Conservation (phyloP, 2,113 vertebrate genomes). For the Cariama cristata region DNA sequence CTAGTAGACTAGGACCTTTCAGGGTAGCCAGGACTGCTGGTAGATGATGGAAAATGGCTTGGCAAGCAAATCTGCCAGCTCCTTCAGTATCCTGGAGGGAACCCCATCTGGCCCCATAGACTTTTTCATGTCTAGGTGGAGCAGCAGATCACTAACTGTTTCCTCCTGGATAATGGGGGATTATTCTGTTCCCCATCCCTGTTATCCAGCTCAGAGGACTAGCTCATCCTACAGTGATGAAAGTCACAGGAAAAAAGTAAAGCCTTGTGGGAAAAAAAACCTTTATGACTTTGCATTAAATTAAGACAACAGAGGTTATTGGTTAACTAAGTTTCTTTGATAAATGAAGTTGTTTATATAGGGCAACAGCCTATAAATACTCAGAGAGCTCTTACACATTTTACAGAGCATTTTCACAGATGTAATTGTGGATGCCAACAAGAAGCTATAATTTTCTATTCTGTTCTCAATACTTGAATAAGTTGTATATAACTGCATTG, state of each 20-base stretch:
- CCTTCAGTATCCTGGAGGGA: too few species aligned
- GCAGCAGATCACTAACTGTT: too few species aligned
- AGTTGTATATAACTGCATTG: neutral
- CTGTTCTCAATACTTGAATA: neutral
- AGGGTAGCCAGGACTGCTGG: too few species aligned
- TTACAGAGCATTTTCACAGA: constrained; percentile 1
- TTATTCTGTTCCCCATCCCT: too few species aligned
- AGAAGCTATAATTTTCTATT: neutral
- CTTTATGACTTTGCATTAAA: neutral
- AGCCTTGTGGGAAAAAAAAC: neutral
- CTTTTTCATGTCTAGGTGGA: too few species aligned
- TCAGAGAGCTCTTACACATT: neutral
- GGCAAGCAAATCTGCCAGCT: too few species aligned
- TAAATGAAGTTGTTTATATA: neutral
- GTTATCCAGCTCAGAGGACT: too few species aligned
- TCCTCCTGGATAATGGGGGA: too few species aligned
- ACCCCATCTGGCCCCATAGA: too few species aligned
- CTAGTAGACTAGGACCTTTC: too few species aligned
- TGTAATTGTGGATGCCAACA: neutral
- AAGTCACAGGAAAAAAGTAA: neutral
- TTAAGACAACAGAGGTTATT: neutral
- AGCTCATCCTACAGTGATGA: neutral
- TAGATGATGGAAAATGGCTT: too few species aligned
- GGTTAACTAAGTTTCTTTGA: neutral
- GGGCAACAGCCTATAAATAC: neutral